phyloP scores from a whole-genome alignment of 2,888 invertebrate genomes.

The Rapana venosa region DNA sequence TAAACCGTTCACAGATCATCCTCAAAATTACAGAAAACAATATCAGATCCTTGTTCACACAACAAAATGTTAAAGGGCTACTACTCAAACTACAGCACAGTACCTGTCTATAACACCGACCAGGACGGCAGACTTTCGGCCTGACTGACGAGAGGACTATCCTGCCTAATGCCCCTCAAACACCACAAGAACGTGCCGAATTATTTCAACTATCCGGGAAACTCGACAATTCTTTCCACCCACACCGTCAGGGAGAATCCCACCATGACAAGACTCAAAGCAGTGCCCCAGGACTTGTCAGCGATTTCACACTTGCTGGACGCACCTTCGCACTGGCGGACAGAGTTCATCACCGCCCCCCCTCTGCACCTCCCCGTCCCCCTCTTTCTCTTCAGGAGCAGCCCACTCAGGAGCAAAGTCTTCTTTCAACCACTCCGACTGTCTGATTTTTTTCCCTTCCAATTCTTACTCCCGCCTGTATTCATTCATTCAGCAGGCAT shows the following conservation, averaged over 20 bases:
- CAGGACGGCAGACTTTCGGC: too few species aligned
- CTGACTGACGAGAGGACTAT: too few species aligned
- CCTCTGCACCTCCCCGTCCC: neutral
- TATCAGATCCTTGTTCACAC: too few species aligned
- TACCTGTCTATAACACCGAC: too few species aligned
- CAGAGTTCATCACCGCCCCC: constrained; percentile 1
- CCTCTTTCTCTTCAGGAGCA: too few species aligned
- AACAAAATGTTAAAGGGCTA: too few species aligned
- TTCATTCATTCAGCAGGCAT: neutral
- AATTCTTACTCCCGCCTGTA: neutral
- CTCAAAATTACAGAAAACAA: too few species aligned
- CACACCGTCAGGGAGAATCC: neutral
- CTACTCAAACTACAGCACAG: too few species aligned
- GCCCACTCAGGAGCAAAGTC: neutral
- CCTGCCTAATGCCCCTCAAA: too few species aligned
- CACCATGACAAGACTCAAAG: neutral
- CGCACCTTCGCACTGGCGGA: constrained; percentile 10
- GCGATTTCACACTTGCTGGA: neutral
- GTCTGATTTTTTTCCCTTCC: neutral
- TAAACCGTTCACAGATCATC: too few species aligned
- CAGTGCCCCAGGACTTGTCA: neutral
- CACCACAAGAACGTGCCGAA: neutral
- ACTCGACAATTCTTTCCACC: neutral
- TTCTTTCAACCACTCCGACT: neutral
- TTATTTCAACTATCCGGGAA: neutral